These are phyloP conservation scores for Heteractis magnifica DNA, from an alignment of 92 coral and sea anemone species.

Conservation along the genomic window DNA sequence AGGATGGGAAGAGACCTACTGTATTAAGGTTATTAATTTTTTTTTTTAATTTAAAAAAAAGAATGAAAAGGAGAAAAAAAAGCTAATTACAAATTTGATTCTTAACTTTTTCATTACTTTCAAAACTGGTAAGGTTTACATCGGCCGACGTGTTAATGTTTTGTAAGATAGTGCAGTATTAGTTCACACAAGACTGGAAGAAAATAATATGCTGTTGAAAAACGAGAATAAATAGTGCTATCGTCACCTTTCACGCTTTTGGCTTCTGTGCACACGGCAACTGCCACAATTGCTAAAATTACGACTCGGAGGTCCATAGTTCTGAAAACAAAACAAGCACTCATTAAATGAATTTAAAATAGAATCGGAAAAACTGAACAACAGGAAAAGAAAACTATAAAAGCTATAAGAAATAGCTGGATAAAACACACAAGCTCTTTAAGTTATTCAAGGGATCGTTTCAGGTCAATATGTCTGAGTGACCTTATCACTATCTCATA, in stretches of 20 bases:
- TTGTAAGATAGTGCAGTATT: no score
- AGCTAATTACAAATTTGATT: no score
- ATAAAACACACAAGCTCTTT: background rate
- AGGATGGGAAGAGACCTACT: no score
- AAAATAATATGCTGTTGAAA: background rate
- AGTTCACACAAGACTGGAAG: no score
- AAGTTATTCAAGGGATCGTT: background rate
- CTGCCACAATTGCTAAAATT: conserved; percentile 53
- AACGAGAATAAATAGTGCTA: background rate
- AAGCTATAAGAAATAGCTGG: background rate
- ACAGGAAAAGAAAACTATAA: background rate
- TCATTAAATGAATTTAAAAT: background rate
- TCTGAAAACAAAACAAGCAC: conserved; percentile 20
- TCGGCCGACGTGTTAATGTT: no score
- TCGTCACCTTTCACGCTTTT: conserved; percentile 37
- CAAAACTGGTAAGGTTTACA: no score
- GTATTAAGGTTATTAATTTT: no score
- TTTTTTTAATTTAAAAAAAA: no score
- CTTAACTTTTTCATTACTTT: no score
- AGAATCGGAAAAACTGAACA: background rate
- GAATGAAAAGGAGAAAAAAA: no score
- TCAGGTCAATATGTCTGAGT: conserved; percentile 1
- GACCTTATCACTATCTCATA: background rate
- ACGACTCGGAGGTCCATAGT: conserved; percentile 72
- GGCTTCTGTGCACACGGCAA: conserved; percentile 70